Base-by-base conservation (phyloP, 2,888 invertebrate species). In the Mythimna loreyi region DNA sequence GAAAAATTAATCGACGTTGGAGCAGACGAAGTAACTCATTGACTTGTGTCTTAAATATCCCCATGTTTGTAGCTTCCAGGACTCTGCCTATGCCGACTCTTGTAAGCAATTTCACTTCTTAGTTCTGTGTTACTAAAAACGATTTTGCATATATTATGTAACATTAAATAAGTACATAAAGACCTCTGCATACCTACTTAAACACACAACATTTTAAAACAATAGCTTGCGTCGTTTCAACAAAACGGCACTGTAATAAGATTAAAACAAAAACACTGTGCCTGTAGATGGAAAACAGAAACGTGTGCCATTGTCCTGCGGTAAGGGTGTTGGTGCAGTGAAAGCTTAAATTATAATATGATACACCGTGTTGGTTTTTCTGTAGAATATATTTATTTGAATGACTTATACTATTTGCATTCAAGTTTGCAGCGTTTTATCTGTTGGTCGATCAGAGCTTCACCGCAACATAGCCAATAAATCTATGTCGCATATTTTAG, bases 261-360 rank as follows among this genome's bases (percentile, higher is more conserved):
- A 75, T 70, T 75, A 72, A 75, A 70, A 79, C 66, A 69, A 43
- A 40, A 62, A 65, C 72, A 75, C 80, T 23, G 80, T 75, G 73
- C 52, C 47, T 40, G 52, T 72, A 75, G 68, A 69, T 67, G 80
- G 72, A 82, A 80, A 63, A 67, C 82, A 56, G 58, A 13, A 62
- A 67, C 74, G 74, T 81, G 69, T 52, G 25, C 57, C 72, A 52
- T 25, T 58, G 47, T 60, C 28, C 56, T 53, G 30, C 13, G 1
- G 9, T 70, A 67, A 80, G 43, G 65, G 28, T 11, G 23, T 9
- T 2, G 7, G 0, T 56, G 19, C 57, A 73, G 7, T 0, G 3
- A 1, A 23, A 50, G 76, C 40, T 50, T 6, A n/a, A 43, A 30
- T 23, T 56, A 47, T 19, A 33, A 36, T 50, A n/a, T n/a, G n/a